phyloP scores from a whole-genome alignment of 2,888 invertebrate genomes.

The Temnothorax unifasciatus region DNA sequence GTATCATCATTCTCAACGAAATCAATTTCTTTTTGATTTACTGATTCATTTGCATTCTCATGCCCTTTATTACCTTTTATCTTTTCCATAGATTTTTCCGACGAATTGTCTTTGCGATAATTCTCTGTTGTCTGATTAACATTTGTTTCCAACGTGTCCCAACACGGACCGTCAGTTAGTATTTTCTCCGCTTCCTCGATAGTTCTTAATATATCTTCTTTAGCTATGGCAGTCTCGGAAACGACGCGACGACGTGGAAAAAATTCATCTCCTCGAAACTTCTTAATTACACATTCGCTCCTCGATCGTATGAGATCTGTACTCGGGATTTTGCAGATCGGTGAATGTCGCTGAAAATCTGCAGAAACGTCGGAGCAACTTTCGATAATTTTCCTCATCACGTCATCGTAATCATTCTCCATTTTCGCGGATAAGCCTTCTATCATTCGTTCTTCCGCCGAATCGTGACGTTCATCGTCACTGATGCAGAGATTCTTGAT shows the following conservation, averaged over 20 bases:
- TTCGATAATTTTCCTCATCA: slow-evolving; percentile 31
- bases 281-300: not conserved
- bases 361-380: not conserved
- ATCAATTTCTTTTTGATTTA: not conserved
- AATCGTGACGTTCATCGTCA: slow-evolving; percentile 17
- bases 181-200: slow-evolving; percentile 45
- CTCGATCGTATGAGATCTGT: not conserved
- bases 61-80: not conserved
- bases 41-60: not conserved
- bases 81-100: not conserved
- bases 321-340: not conserved
- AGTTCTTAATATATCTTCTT: slow-evolving; percentile 38
- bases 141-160: not conserved
- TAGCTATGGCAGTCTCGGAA: slow-evolving; percentile 33
- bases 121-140: not conserved
- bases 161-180: slow-evolving; percentile 9
- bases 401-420: slow-evolving; percentile 24
- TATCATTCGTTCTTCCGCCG: slow-evolving; percentile 21
- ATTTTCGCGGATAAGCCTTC: slow-evolving; percentile 1
- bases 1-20: slow-evolving; percentile 3
- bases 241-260: not conserved
- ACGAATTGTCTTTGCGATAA: not conserved
- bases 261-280: not conserved
- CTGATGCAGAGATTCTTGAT: not conserved
- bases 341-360: not conserved